These are phyloP conservation scores for Papilio dardanus DNA, from an alignment of 1,140 invertebrate genomes.

Conservation along the genomic window DNA sequence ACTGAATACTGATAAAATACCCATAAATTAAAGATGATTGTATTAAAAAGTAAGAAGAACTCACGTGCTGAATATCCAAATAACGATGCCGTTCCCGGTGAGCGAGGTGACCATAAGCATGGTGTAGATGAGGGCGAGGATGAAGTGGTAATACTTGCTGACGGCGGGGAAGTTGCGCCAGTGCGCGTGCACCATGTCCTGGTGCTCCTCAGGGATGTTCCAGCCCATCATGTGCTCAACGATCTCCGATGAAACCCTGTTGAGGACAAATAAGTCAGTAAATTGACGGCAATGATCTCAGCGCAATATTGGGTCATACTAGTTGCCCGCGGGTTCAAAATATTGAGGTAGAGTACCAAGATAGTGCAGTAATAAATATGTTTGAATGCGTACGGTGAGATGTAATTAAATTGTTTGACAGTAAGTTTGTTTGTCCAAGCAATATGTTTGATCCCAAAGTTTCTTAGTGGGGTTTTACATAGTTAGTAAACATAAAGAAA, in stretches of 20 bases:
- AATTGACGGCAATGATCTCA: too few species aligned
- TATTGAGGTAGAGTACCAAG: too few species aligned
- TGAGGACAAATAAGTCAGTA: too few species aligned
- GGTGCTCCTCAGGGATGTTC: slow-evolving; percentile 87
- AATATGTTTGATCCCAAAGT: too few species aligned
- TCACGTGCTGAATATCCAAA: slow-evolving; percentile 92
- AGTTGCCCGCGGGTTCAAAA: too few species aligned
- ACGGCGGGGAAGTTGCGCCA: slow-evolving; percentile 88
- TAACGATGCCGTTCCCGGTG: slow-evolving; percentile 90
- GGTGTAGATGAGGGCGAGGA: slow-evolving; percentile 88
- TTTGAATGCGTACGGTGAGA: too few species aligned
- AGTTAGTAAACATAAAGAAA: too few species aligned
- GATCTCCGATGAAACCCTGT: slow-evolving; percentile 71
- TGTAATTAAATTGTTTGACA: too few species aligned
- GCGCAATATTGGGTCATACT: too few species aligned
- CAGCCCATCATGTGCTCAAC: slow-evolving; percentile 84
- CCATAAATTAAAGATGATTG: neutral
- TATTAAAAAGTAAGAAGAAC: slow-evolving; percentile 56
- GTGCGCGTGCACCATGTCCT: slow-evolving; percentile 87
- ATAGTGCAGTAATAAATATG: too few species aligned
- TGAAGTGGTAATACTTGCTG: slow-evolving; percentile 88
- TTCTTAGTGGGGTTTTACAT: too few species aligned
- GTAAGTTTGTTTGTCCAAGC: too few species aligned
- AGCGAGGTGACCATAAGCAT: slow-evolving; percentile 86
- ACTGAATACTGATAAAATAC: neutral